Base-by-base conservation (phyloP, 2,113 vertebrate genomes). In the Gymnarchus niloticus region DNA sequence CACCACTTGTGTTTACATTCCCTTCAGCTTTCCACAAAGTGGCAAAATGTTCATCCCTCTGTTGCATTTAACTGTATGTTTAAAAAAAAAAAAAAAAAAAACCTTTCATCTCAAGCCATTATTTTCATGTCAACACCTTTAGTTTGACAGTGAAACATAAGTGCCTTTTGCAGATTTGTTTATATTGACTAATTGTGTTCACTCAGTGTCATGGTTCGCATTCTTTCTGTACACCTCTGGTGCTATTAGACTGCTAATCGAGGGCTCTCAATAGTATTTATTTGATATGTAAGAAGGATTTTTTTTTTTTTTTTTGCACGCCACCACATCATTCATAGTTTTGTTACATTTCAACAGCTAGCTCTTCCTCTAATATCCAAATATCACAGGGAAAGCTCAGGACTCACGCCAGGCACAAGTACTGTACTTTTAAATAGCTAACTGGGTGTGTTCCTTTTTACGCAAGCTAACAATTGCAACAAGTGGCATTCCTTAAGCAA, bases 81-180 rank as follows among this genome's bases (percentile, higher is more conserved):
- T 54, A 14, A 54, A 6, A 54, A 7, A 7, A 54, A 6, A 54
- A 7, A 14, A 7, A 14, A 54, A 54, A 6, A 17, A 78, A 37
- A 84, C 59, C 51, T 78, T 78, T 46, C 76, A 28, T 84, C 51
- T 61, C 84, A 37, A 54, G 80, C 76, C 61, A 78, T 28, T 73
- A 73, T 73, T 73, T 73, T 87, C 61, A 85, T 91, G 52, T 28
- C 81, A 84, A 86, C 91, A 84, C 88, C 86, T 91, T 88, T 59
- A 61, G 87, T 85, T 87, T 84, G 54, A 84, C 81, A 85, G 52
- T 89, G 87, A 89, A 88, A 90, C 91, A 86, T 80, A 94, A 93
- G 93, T 93, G 93, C 93, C 93, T 94, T 93, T 91, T 86, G 56
- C 87, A 88, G 44, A 91, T 88, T 90, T 90, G 91, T 87, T 89